phyloP scores from a whole-genome alignment of 2,888 invertebrate genomes.

The Parthenolecanium corni region DNA sequence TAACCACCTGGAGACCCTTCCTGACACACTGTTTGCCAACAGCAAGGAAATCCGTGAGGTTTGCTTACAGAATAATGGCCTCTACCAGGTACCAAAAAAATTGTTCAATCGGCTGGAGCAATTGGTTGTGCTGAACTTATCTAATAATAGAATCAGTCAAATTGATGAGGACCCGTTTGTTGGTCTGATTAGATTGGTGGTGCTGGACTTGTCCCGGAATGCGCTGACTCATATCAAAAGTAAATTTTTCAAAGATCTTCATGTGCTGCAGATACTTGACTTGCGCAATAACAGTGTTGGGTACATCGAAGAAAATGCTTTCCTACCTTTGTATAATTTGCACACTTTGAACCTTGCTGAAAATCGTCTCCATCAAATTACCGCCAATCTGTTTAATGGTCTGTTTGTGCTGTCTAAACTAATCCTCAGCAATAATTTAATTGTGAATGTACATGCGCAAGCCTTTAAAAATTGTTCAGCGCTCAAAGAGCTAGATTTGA shows the following conservation, averaged over 20 bases:
- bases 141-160: constrained; percentile 71
- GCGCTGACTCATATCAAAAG: constrained; percentile 71
- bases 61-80: constrained; percentile 70
- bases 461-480: constrained; percentile 81
- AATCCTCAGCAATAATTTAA: constrained; percentile 72
- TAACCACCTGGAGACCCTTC: constrained; percentile 68
- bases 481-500: constrained; percentile 75
- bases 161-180: constrained; percentile 75
- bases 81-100: constrained; percentile 69
- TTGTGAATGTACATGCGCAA: constrained; percentile 63
- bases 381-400: constrained; percentile 70
- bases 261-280: constrained; percentile 73
- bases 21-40: constrained; percentile 67
- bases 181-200: constrained; percentile 70
- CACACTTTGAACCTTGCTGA: constrained; percentile 80
- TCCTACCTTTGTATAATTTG: constrained; percentile 74
- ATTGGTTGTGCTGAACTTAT: constrained; percentile 69
- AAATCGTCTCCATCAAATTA: constrained; percentile 70
- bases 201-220: constrained; percentile 75
- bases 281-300: constrained; percentile 76
- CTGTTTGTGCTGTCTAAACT: constrained; percentile 71
- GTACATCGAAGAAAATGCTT: constrained; percentile 78
- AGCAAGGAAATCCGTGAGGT: constrained; percentile 71
- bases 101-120: constrained; percentile 74
- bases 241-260: constrained; percentile 73